Evolutionary conservation across 2,797 vertebrate species (phyloP), one percentile per base, ranked within the genome.

Genomic region (Lacerta bilineata): DNA sequence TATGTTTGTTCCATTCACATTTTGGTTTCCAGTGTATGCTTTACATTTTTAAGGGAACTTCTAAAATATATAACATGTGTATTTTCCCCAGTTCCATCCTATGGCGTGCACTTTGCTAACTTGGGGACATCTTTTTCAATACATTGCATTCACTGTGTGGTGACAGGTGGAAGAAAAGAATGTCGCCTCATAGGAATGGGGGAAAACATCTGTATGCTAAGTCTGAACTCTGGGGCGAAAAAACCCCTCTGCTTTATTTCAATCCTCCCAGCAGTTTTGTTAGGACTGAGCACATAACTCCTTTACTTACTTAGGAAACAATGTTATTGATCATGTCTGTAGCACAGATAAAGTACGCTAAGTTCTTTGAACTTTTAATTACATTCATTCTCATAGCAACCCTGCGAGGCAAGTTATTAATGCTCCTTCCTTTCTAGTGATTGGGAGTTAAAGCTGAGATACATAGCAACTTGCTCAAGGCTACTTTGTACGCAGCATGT

Each of bases 301-400:
- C 36, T 17, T 84, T 61, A 61, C 27, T 39, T 41, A 18, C 41
- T 84, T 84, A 23, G 29, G 46, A 75, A 84, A 75, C 33, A 74
- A 36, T 39, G 55, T 72, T 61, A 84, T 75, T n/a, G 71, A 85
- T 41, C 25, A 75, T 61, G 50, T 84, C 71, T 75, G 71, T 59
- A 59, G 55, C 71, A 84, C 50, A 41, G 39, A 10, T 85, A 27
- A 29, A 61, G 43, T 61, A 33, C 61, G 43, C 33, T 29, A 33
- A 17, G 41, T 84, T 84, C 50, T 72, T 84, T 72, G 36, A 74
- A 74, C 23, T 85, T 25, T 15, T 85, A 61, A 85, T 76, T 85
- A 39, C 50, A 41, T 74, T 85, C 55, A 61, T 76, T 39, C 50
- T 43, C 39, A 27, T 36, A 76, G 50, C 17, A 76, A 11, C 39